These are phyloP conservation scores for Adineta ricciae DNA, from an alignment of 2,888 invertebrate species.

Conservation along the genomic window DNA sequence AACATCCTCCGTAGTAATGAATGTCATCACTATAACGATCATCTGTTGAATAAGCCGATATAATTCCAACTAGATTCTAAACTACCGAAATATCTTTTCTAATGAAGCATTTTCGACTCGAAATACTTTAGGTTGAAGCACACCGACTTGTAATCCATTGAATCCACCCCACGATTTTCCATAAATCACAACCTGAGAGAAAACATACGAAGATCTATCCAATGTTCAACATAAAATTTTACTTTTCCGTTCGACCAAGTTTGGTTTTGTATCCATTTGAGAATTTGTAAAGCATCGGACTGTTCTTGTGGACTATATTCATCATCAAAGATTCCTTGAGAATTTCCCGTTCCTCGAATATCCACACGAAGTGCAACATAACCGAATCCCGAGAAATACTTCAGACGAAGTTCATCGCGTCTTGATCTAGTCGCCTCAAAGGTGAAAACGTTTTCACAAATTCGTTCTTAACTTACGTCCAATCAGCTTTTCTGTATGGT, in stretches of 20 bases:
- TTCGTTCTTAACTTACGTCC: conserved; percentile 24
- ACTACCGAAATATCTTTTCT: too few species aligned
- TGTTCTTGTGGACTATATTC: conserved; percentile 37
- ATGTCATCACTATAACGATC: conserved; percentile 37
- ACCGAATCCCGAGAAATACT: conserved; percentile 34
- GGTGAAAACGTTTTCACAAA: neutral
- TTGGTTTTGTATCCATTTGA: conserved; percentile 36
- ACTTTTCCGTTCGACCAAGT: conserved; percentile 35
- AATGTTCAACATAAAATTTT: neutral
- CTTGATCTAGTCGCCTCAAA: neutral
- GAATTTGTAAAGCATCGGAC: conserved; percentile 35
- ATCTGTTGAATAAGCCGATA: conserved; percentile 36
- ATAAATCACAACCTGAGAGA: conserved; percentile 35
- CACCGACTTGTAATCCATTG: conserved; percentile 35
- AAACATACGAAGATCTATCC: too few species aligned
- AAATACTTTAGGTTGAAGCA: too few species aligned
- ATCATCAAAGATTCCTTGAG: conserved; percentile 35
- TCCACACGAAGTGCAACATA: conserved; percentile 35
- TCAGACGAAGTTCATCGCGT: conserved; percentile 35
- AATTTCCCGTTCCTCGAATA: conserved; percentile 36
- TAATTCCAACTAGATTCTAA: conserved; percentile 24
- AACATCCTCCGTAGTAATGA: conserved; percentile 36
- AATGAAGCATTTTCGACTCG: too few species aligned
- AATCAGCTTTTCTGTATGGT: conserved; percentile 37
- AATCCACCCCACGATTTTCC: conserved; percentile 38